A percentile compares a stretch with the other conserved stretches of the same genome.
Evolutionary conservation across 2,888 invertebrate genomes (phyloP).

Genomic region (Anoncus sp.): DNA sequence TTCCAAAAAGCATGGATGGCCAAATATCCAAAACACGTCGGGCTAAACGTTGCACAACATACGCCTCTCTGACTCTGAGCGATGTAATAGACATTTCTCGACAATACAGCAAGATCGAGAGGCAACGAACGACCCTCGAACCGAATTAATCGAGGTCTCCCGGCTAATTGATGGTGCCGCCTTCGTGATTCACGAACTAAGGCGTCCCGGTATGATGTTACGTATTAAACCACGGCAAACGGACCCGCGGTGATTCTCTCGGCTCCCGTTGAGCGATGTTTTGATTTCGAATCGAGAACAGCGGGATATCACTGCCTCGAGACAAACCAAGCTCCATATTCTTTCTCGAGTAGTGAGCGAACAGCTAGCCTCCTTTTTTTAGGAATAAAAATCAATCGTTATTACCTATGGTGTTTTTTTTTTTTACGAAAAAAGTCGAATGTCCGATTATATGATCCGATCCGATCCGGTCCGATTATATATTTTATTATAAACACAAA

Average conservation of each 20-base stretch:
- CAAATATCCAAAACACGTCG: neutral
- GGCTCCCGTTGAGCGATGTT: conserved; percentile 74
- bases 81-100: conserved; percentile 15
- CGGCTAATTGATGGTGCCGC: conserved; percentile 68
- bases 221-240: conserved; percentile 45
- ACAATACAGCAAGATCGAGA: conserved; percentile 25
- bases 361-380: neutral
- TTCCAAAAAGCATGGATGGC: neutral
- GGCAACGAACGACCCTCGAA: conserved; percentile 47
- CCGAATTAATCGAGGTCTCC: conserved; percentile 68
- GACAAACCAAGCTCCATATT: conserved; percentile 44
- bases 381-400: no score
- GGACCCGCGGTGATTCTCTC: conserved; percentile 51
- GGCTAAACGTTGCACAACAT: neutral
- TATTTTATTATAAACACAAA: neutral
- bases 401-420: neutral
- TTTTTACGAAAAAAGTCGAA: neutral
- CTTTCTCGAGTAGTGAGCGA: conserved; percentile 22
- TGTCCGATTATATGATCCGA: neutral
- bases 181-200: conserved; percentile 63
- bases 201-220: conserved; percentile 49
- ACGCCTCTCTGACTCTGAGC: neutral
- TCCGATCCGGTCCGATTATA: neutral
- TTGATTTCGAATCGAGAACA: conserved; percentile 69
- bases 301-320: conserved; percentile 61